A percentile compares a stretch with the other conserved stretches of the same genome.
Conservation (phyloP, 2,888 invertebrate genomes). For the Sisyra nigra region DNA sequence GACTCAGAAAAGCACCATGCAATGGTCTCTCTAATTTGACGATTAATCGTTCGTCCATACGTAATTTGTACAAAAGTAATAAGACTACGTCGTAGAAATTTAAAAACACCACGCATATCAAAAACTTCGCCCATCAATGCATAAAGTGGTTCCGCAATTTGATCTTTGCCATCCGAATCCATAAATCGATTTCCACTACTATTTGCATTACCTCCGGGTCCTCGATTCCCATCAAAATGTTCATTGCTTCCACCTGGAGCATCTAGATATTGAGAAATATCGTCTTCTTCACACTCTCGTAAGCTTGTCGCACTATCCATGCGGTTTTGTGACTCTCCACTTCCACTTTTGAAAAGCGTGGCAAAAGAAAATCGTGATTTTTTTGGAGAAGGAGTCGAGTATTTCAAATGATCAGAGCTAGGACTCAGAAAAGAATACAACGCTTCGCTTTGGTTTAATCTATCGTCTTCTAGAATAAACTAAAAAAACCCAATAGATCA, state of each 20-base stretch:
- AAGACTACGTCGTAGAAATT: slow-evolving; percentile 71
- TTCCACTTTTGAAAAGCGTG: slow-evolving; percentile 58
- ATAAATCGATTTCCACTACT: slow-evolving; percentile 26
- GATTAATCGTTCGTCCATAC: slow-evolving; percentile 83
- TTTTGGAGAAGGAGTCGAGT: slow-evolving; percentile 58
- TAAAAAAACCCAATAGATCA: too few relatives aligned
- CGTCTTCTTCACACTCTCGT: slow-evolving; percentile 62
- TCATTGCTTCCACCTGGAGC: slow-evolving; percentile 30
- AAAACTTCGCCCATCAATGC: slow-evolving; percentile 76
- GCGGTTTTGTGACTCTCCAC: slow-evolving; percentile 16
- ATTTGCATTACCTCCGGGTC: slow-evolving; percentile 25
- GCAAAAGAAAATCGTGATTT: slow-evolving; percentile 77
- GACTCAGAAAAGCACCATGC: slow-evolving; percentile 79
- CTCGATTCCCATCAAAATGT: slow-evolving; percentile 17
- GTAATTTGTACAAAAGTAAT: slow-evolving; percentile 85
- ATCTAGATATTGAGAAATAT: slow-evolving; percentile 62
- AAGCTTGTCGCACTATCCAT: slow-evolving; percentile 20
- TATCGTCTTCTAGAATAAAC: slow-evolving; percentile 77
- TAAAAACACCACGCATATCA: slow-evolving; percentile 77
- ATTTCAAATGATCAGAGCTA: slow-evolving; percentile 77
- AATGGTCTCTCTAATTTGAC: slow-evolving; percentile 77
- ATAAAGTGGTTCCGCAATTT: slow-evolving; percentile 84
- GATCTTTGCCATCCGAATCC: slow-evolving; percentile 53
- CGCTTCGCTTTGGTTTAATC: slow-evolving; percentile 75
- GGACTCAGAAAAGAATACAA: slow-evolving; percentile 85